A percentile compares a stretch with the other conserved stretches of the same genome.
phyloP scores from a whole-genome alignment of 2,888 invertebrate genomes.

The Agelastica alni region DNA sequence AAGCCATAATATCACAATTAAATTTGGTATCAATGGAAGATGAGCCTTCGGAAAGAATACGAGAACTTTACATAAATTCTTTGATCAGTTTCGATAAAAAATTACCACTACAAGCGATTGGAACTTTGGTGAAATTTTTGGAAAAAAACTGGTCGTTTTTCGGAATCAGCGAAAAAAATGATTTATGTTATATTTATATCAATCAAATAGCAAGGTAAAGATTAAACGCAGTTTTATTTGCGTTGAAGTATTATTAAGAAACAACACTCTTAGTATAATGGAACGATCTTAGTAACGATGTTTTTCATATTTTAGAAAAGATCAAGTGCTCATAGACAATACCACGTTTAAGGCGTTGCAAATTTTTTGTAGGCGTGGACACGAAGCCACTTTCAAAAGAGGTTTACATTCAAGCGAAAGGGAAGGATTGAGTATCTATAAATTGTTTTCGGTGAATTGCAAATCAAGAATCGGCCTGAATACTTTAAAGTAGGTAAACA shows the following conservation, averaged over 20 bases:
- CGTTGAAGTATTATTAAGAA: too few relatives aligned
- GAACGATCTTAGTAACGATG: too few relatives aligned
- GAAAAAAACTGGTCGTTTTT: conserved; percentile 65
- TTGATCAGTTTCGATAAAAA: conserved; percentile 66
- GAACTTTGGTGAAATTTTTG: conserved; percentile 71
- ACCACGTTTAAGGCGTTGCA: conserved; percentile 76
- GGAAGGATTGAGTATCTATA: conserved; percentile 76
- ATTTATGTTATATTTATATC: conserved; percentile 61
- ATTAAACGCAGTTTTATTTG: too few relatives aligned
- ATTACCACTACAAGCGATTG: conserved; percentile 70
- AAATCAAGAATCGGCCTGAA: conserved; percentile 70
- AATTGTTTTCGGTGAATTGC: conserved; percentile 67
- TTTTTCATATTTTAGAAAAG: conserved; percentile 60
- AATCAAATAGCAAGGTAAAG: conserved; percentile 68
- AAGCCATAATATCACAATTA: conserved; percentile 41
- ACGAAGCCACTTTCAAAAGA: conserved; percentile 76
- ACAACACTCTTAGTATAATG: too few relatives aligned
- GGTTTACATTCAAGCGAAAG: conserved; percentile 63
- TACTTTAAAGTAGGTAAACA: conserved; percentile 61
- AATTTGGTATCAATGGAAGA: conserved; percentile 55
- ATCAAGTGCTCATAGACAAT: conserved; percentile 72
- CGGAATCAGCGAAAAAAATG: conserved; percentile 52
- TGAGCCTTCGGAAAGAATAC: conserved; percentile 61
- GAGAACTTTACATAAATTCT: conserved; percentile 64
- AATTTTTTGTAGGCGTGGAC: conserved; percentile 72